Conservation (phyloP, 2,113 vertebrate species). For the Periophthalmus modestus region DNA sequence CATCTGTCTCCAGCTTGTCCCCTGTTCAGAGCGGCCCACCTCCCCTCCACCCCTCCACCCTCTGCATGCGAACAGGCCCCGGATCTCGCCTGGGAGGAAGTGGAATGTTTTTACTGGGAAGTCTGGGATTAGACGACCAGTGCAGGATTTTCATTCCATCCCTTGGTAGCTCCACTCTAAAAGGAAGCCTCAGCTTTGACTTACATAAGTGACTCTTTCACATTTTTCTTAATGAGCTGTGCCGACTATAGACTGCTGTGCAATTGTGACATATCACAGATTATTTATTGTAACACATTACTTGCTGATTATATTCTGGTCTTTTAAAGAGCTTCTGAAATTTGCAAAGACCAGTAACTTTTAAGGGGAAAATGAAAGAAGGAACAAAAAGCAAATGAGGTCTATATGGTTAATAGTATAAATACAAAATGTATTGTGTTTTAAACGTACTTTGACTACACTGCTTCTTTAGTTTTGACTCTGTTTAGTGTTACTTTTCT, state of each 20-base stretch:
- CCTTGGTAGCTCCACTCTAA: constrained; percentile 54
- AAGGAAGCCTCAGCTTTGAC: constrained; percentile 42
- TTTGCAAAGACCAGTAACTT: not conserved
- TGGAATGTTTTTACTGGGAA: constrained; percentile 72
- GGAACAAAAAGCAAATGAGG: not conserved
- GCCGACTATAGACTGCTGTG: constrained; percentile 24
- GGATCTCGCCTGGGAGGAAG: constrained; percentile 64
- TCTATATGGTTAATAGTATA: too few relatives aligned
- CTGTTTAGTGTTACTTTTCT: too few relatives aligned
- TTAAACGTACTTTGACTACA: too few relatives aligned
- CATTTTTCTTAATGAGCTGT: constrained; percentile 62
- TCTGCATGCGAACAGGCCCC: constrained; percentile 49
- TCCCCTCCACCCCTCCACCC: constrained; percentile 38
- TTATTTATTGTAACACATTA: not conserved
- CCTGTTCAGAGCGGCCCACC: constrained; percentile 40
- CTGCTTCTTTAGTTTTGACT: too few relatives aligned
- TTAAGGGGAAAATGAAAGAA: not conserved
- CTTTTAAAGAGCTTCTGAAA: too few relatives aligned
- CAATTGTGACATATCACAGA: not conserved
- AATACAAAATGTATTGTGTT: too few relatives aligned
- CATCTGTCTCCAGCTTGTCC: constrained; percentile 40
- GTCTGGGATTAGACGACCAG: constrained; percentile 64
- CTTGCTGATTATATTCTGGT: too few relatives aligned
- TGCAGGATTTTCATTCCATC: constrained; percentile 67
- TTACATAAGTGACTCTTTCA: constrained; percentile 56